These are phyloP conservation scores for Orestias chungarensis DNA, from an alignment of 2,797 vertebrate species.

Conservation along the genomic window DNA sequence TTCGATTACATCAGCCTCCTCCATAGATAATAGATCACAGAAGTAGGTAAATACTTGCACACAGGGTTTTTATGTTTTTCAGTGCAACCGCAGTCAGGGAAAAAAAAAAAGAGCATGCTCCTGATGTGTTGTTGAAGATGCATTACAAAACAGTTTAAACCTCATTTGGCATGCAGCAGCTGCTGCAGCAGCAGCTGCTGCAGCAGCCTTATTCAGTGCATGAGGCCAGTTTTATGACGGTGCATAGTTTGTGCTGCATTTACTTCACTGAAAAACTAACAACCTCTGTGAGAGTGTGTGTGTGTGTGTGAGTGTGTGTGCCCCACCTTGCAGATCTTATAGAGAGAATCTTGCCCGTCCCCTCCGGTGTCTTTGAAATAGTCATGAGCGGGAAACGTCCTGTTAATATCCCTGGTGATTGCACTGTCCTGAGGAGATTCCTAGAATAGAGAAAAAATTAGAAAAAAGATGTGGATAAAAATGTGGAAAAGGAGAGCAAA, in stretches of 20 bases:
- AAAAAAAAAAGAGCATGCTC: background rate
- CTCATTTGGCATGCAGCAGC: slow-evolving; percentile 18
- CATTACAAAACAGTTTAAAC: slow-evolving; percentile 16
- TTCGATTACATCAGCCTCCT: background rate
- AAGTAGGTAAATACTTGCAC: background rate
- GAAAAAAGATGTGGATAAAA: too few species aligned
- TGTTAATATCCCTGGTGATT: slow-evolving; percentile 98
- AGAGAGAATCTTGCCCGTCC: slow-evolving; percentile 97
- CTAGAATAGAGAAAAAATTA: slow-evolving; percentile 67
- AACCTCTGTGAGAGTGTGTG: background rate
- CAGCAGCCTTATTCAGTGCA: slow-evolving; percentile 5
- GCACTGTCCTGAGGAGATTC: slow-evolving; percentile 99
- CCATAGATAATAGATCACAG: background rate
- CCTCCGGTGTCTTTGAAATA: slow-evolving; percentile 99
- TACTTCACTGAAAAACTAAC: background rate
- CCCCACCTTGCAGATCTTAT: slow-evolving; percentile 99
- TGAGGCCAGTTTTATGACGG: slow-evolving; percentile 10
- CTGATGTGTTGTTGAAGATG: slow-evolving; percentile 14
- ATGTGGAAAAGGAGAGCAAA: background rate
- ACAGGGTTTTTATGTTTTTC: background rate
- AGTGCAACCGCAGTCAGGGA: background rate
- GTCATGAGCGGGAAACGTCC: slow-evolving; percentile 98
- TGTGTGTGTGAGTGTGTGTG: too few species aligned
- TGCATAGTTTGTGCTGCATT: slow-evolving; percentile 5
- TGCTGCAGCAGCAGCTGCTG: slow-evolving; percentile 11